A percentile compares a stretch with the other conserved stretches of the same genome.
These are phyloP conservation scores for Xenotilapia leptura DNA, from an alignment of 2,113 vertebrate species.

Conservation along the genomic window DNA sequence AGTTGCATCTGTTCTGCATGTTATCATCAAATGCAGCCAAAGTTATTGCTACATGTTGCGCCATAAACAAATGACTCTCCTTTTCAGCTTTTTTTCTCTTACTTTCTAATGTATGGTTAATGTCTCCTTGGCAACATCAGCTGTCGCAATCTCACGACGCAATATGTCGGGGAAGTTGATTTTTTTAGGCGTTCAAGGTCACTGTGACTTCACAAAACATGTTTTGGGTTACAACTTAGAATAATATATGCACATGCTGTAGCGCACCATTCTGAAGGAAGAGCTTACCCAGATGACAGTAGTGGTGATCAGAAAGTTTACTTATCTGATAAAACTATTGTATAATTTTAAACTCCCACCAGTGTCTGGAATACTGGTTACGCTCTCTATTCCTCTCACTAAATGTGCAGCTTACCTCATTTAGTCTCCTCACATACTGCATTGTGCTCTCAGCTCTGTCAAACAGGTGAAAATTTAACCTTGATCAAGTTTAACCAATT, in stretches of 20 bases:
- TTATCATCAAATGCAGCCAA: neutral
- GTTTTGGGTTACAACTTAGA: neutral
- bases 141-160: neutral
- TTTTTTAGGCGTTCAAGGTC: neutral
- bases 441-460: neutral
- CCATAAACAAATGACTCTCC: neutral
- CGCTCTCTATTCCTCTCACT: neutral
- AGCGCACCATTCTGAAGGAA: neutral
- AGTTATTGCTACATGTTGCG: neutral
- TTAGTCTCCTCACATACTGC: neutral
- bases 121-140: neutral
- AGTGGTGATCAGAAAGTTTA: neutral
- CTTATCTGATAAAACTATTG: neutral
- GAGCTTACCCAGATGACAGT: neutral
- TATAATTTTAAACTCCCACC: neutral
- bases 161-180: neutral
- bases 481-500: neutral
- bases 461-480: neutral
- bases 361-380: neutral
- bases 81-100: neutral
- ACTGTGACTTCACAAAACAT: neutral
- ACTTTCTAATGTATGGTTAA: neutral
- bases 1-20: neutral
- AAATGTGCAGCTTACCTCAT: neutral
- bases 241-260: neutral